A percentile compares a stretch with the other conserved stretches of the same genome.
These are phyloP conservation scores for Microcaecilia unicolor DNA, from an alignment of 2,797 vertebrate species.

Conservation along the genomic window DNA sequence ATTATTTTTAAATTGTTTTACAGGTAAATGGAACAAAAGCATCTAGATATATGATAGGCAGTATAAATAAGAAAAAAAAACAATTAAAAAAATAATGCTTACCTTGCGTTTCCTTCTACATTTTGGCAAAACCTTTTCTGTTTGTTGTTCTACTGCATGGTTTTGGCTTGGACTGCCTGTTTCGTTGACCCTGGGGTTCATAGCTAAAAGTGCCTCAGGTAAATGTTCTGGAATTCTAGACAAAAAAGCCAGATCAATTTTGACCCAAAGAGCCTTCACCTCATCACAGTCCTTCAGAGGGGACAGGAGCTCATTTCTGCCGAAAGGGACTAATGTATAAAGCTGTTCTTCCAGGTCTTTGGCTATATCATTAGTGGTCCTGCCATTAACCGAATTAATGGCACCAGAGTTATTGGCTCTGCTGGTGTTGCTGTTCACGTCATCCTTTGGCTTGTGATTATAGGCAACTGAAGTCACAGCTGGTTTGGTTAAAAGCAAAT, in stretches of 20 bases:
- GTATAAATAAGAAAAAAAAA: too few species aligned
- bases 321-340: conserved; percentile 92
- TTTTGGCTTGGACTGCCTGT: conserved; percentile 44
- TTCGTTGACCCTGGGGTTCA: conserved; percentile 44
- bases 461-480: conserved; percentile 29
- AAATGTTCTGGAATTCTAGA: conserved; percentile 71
- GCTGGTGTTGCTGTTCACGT: conserved; percentile 10
- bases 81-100: too few species aligned
- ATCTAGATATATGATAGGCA: too few species aligned
- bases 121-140: conserved; percentile 60
- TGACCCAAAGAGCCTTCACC: conserved; percentile 84
- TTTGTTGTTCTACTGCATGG: conserved; percentile 21
- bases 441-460: conserved; percentile 53
- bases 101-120: conserved; percentile 89
- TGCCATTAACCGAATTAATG: conserved; percentile 43
- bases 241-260: conserved; percentile 87
- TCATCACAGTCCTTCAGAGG: conserved; percentile 68
- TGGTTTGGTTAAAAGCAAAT: conserved; percentile 54
- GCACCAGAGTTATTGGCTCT: conserved; percentile 33
- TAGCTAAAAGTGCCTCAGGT: conserved; percentile 40
- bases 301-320: conserved; percentile 73
- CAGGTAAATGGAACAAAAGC: too few species aligned
- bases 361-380: conserved; percentile 56
- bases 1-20: too few species aligned
- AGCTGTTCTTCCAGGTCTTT: conserved; percentile 71